Base-by-base conservation (phyloP, 2,797 vertebrate species). In the Chrysocyon brachyurus region DNA sequence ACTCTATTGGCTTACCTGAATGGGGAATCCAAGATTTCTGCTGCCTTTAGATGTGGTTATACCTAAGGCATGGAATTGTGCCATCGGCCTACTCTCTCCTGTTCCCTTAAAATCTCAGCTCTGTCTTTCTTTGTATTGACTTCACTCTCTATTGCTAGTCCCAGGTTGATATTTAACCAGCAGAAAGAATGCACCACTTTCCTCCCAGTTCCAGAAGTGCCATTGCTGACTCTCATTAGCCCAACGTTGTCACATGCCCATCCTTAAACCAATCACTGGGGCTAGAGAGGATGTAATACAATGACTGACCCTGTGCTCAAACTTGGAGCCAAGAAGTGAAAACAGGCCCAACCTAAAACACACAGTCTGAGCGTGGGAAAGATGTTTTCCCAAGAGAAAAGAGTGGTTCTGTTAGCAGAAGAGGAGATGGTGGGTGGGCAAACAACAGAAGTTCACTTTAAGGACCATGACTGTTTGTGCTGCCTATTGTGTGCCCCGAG, bases 101-200 rank as follows among this genome's bases (percentile, higher is more conserved):
- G 31, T 10, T 83, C 68, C 87, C 61, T 90, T 59, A 75, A 4
- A 89, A 89, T 40, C 59, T 82, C 46, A 82, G 24, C 57, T 75
- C 40, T 87, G 19, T 11, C 28, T 89, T 64, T 49, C 28, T 87
- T 82, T 93, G 56, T 78, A 79, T 31, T 86, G 54, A 64, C 24
- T 61, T 94, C 11, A 79, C 78, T 84, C 68, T 94, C 70, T 92
- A 1, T 54, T 77, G 28, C 31, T 66, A 87, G 61, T 16, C 96
- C n/a, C 31, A 59, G 49, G 36, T 66, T 90, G 90, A 59, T 82
- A 75, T 93, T 87, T 94, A 66, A 82, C 31, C 64, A 52, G 31
- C 5, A 70, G 24, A 57, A 83, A 94, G 33, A 86, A 90, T 73
- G 31, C 21, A 40, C 75, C 28, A 40, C 33, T 63, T 82, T 70